phyloP scores from a whole-genome alignment of 2,888 invertebrate species.

The Plagodis dolabraria region DNA sequence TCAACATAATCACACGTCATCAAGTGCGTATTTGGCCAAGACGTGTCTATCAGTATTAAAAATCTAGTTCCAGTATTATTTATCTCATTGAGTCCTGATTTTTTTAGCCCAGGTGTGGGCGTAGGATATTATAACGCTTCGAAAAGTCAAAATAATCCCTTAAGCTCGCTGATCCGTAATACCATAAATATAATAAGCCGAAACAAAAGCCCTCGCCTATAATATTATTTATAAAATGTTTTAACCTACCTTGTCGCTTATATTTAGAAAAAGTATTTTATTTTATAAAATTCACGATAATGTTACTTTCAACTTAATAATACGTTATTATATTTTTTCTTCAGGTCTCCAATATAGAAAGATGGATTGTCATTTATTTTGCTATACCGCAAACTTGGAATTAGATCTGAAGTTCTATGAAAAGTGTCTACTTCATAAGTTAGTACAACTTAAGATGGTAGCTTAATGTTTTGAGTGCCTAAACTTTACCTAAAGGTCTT shows the following conservation, averaged over 20 bases:
- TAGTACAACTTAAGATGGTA: background rate
- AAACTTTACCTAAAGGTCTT: too few species aligned
- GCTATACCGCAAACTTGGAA: background rate
- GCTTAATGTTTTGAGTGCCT: background rate
- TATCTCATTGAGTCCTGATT: too few species aligned
- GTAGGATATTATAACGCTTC: constrained; percentile 2
- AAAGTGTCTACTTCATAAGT: constrained; percentile 4
- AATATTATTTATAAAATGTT: background rate
- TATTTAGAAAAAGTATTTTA: background rate
- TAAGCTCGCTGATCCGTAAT: constrained; percentile 13
- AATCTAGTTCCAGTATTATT: too few species aligned
- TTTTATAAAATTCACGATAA: too few species aligned
- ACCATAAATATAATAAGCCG: constrained; percentile 6
- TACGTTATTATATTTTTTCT: too few species aligned
- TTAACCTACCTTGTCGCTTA: background rate
- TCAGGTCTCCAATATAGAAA: too few species aligned
- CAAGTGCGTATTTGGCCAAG: too few species aligned
- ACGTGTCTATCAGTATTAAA: too few species aligned
- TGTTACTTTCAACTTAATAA: too few species aligned
- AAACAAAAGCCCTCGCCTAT: background rate
- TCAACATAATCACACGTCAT: too few species aligned
- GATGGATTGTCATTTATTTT: too few species aligned
- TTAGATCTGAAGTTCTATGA: constrained; percentile 6
- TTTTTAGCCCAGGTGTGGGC: constrained; percentile 8
- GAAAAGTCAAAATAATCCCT: constrained; percentile 2